A percentile compares a stretch with the other conserved stretches of the same genome.
Evolutionary conservation across 2,113 vertebrate genomes (phyloP).

Genomic region (Delphinapterus leucas): DNA sequence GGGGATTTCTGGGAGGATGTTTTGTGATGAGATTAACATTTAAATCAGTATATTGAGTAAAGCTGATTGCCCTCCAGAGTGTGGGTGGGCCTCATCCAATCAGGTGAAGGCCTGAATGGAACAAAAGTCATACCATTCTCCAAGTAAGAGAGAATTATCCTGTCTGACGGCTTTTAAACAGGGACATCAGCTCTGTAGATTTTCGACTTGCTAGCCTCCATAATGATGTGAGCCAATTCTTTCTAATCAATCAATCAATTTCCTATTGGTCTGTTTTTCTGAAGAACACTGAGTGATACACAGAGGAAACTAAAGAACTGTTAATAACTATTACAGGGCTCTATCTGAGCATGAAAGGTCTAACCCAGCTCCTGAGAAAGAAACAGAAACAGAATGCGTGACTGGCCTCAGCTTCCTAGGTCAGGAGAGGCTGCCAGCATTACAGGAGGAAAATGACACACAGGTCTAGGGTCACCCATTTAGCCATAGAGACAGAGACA

Average conservation of each 20-base stretch:
- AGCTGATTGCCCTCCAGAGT: not conserved
- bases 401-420: not conserved
- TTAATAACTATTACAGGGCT: not conserved
- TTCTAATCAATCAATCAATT: not conserved
- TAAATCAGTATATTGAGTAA: not conserved
- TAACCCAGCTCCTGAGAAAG: not conserved
- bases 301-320: not conserved
- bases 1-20: not conserved
- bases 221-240: not conserved
- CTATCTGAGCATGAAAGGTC: not conserved
- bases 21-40: not conserved
- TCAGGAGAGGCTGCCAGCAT: not conserved
- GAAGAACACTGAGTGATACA: not conserved
- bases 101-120: not conserved
- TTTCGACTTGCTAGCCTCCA: not conserved
- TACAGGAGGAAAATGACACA: not conserved
- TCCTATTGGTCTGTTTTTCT: not conserved
- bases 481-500: not conserved
- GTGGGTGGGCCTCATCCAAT: not conserved
- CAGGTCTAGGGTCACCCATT: not conserved
- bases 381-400: not conserved
- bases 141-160: not conserved
- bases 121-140: not conserved
- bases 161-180: not conserved
- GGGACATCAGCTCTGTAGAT: not conserved